phyloP scores from a whole-genome alignment of 2,888 invertebrate species.

The Coecobrya sp. region DNA sequence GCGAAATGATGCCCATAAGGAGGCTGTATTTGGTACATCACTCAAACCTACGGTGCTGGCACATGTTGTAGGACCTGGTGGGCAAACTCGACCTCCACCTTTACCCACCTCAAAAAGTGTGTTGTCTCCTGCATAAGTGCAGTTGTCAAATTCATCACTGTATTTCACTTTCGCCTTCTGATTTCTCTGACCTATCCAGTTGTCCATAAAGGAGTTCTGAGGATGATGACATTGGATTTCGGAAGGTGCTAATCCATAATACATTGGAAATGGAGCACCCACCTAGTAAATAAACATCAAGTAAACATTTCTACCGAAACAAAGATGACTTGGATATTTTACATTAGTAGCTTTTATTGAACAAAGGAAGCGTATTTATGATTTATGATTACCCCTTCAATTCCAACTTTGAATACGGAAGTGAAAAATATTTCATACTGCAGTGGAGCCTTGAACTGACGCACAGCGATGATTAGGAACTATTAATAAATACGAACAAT shows the following conservation, averaged over 20 bases:
- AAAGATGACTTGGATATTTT: no score
- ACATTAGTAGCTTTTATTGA: no score
- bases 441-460: neutral
- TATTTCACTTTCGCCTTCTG: constrained; percentile 40
- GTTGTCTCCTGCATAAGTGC: no score
- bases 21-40: neutral
- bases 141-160: constrained; percentile 24
- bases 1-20: neutral
- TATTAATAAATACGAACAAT: neutral
- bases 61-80: constrained; percentile 49
- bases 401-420: neutral
- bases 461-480: constrained; percentile 54
- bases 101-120: no score
- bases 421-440: constrained; percentile 42
- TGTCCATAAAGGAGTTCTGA: neutral
- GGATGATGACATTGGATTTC: constrained; percentile 33
- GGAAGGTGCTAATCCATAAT: constrained; percentile 9
- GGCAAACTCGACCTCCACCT: neutral
- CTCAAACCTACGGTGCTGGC: no score
- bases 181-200: constrained; percentile 15
- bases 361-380: no score
- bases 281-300: neutral
- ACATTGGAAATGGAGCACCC: constrained; percentile 47
- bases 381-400: constrained; percentile 33
- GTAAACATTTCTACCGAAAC: no score